phyloP scores from a whole-genome alignment of 1,140 invertebrate genomes.

The Homalodisca vitripennis region DNA sequence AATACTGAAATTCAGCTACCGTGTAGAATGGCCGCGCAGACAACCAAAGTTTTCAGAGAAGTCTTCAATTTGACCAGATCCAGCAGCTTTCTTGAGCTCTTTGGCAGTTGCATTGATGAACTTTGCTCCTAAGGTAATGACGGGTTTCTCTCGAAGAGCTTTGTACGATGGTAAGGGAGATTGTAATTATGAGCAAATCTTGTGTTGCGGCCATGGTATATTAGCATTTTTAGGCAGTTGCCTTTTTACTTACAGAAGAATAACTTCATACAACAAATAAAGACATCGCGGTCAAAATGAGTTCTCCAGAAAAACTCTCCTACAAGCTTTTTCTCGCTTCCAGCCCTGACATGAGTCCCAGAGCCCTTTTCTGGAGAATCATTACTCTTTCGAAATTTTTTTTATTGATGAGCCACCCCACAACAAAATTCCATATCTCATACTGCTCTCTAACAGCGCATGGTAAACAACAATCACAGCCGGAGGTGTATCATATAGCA shows the following conservation, averaged over 20 bases:
- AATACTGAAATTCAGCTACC: too few relatives aligned
- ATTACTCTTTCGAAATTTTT: background rate
- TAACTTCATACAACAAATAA: background rate
- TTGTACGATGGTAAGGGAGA: too few relatives aligned
- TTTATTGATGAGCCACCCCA: background rate
- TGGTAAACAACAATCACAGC: background rate
- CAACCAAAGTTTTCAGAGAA: too few relatives aligned
- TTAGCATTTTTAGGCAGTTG: background rate
- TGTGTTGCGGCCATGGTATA: background rate
- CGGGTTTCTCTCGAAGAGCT: too few relatives aligned
- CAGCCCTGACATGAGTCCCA: background rate
- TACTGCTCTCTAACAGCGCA: background rate
- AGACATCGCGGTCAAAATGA: background rate
- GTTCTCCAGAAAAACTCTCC: background rate
- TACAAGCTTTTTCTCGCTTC: background rate
- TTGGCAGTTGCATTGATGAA: too few relatives aligned
- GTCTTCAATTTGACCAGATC: background rate
- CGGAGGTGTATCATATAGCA: background rate
- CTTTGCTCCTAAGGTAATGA: too few relatives aligned
- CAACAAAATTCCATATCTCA: background rate
- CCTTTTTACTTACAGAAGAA: too few relatives aligned
- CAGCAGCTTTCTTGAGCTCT: too few relatives aligned
- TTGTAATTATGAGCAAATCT: too few relatives aligned
- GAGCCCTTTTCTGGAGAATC: background rate
- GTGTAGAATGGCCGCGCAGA: too few relatives aligned